Base-by-base conservation (phyloP, 2,113 vertebrate species). In the Callipepla squamata region DNA sequence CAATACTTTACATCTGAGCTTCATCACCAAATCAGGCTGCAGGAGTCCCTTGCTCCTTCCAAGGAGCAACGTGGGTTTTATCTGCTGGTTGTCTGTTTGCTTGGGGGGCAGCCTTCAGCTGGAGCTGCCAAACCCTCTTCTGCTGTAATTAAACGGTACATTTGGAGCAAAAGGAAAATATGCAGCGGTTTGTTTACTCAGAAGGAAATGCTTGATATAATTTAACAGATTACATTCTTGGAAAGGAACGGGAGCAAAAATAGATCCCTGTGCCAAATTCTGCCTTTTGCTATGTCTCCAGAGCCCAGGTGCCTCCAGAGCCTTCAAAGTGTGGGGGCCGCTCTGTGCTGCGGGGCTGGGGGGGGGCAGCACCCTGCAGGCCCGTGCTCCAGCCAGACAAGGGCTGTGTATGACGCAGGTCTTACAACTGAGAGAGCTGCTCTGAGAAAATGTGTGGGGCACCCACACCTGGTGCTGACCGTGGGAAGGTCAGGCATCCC, bases 211-310 rank as follows among this genome's bases (percentile, higher is more conserved):
- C 63, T 94, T 90, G 65, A 68, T 90, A 86, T 88, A n/a, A 81
- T 86, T 80, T 78, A 93, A 59, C 36, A 81, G 58, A 78, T 80
- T 88, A 80, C 86, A 86, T 86, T 95, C 62, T 86, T 90, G 68
- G 48, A 90, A 72, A 48, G 40, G 40, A 90, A 48, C 13, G 16
- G n/a, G 67, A 36, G 57, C 62, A 55, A 82, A 96, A 93, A 17
- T 26, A 94, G 91, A 68, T 53, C 13, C 66, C 58, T 30, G 77
- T 79, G 58, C 58, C 91, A 76, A 87, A 73, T 55, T 58, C 78
- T 92, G 77, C 63, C 38, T 62, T 62, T 48, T 48, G 84, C 57
- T 78, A 22, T 57, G 19, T 62, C 59, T 74, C 66, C 28, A 32
- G 42, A 45, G 36, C 28, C 59, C 26, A 34, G 80, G 34, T 0